Base-by-base conservation (phyloP, 2,797 vertebrate genomes). In the Pseudochromis fuscus region DNA sequence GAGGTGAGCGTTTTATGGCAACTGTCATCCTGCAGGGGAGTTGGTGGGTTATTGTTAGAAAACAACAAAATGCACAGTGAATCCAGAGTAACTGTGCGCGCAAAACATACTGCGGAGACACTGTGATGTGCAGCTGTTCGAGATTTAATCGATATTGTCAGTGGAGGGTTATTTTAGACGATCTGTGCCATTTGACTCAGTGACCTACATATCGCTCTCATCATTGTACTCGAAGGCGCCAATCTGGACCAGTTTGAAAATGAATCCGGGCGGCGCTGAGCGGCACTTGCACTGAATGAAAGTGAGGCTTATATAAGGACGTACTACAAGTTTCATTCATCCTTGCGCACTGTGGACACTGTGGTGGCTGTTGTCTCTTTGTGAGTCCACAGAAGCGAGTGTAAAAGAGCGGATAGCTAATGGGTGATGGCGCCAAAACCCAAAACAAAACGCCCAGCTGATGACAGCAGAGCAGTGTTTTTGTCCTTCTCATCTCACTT, bases 141-240 rank as follows among this genome's bases (percentile, higher is more conserved):
- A 40, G 3, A 24, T 55, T 37, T 21, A 23, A 3, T 42, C 37
- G 19, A n/a, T 1, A 21, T 69, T 35, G 0, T 8, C 0, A 7
- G 15, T 5, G 0, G 1, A 4, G 21, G 49, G 19, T n/a, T 61
- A 31, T 63, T 74, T 51, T 38, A 4, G 28, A 19, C 71, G 67
- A 48, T 63, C 18, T 79, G 66, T 67, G 71, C 35, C 42, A 31
- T 90, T 86, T 91, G 92, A 90, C 89, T 93, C 82, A 81, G 84
- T 94, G 93, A 94, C 94, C 92, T 92, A 94, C 86, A 94, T 94
- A 90, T 91, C 77, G 85, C 51, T 69, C 77, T 23, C 85, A 90
- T 92, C 91, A 84, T 94, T 94, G 93, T 94, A 88, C 91, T 88
- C 87, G 72, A 95, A 94, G 94, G 95, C 95, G 95, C 95, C 92